Evolutionary conservation across 2,888 invertebrate genomes (phyloP), one percentile per base, ranked within the genome.

Genomic region (Allygus modestus): DNA sequence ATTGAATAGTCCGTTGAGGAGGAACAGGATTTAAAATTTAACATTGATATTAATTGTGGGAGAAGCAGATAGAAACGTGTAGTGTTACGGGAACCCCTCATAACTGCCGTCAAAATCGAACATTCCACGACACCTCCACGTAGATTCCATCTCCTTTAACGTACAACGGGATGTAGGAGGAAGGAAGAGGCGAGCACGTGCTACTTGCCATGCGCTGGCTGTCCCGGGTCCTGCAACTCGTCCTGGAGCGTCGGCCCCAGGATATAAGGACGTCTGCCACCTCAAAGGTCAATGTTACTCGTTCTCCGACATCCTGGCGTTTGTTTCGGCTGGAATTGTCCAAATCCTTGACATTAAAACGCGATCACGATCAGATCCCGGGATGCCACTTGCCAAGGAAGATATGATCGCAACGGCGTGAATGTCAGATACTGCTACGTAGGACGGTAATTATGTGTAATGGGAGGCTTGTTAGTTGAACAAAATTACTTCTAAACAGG

Each of bases 171-270:
- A 15, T 12, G 58, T 58, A 58, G 58, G 65, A 65, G 65, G 65
- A 65, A 65, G 71, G 71, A 71, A 71, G 71, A 37, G 41, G 37
- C n/a, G 41, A 20, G 69, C 71, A 71, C 71, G 71, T 37, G 23
- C 65, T 71, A 41, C 71, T 33, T 71, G 71, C 1, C 65, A 65
- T 71, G n/a, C 71, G 20, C 33, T 20, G 33, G 41, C 7, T 9
- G 41, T 71, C 20, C 71, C 9, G 4, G 54, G 12, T 12, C 71
- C 41, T 1, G 41, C 71, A 33, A 17, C 26, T 28, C n/a, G 71
- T 71, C 71, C 71, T 41, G 71, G 61, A 23, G 54, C 20, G 37
- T 12, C 54, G 54, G 7, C 54, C 20, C 23, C 23, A 61, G 61
- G 33, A 69, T 31, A 33, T 33, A 23, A 58, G 58, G 65, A 65